A percentile compares a stretch with the other conserved stretches of the same genome.
Evolutionary conservation across 2,113 vertebrate genomes (phyloP).

Genomic region (Hepsetus odoe): DNA sequence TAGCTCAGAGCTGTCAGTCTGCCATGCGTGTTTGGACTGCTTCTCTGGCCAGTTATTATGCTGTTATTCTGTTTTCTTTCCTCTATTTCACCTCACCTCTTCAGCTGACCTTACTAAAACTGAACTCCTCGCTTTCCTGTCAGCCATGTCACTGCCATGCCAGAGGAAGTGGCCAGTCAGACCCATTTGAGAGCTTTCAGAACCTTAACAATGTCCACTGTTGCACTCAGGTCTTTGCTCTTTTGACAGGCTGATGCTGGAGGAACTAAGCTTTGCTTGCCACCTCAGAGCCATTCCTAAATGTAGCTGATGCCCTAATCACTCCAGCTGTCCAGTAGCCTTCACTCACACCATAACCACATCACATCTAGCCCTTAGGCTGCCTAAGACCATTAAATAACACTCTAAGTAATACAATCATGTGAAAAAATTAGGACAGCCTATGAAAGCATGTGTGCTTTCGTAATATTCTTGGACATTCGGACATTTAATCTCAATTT

Average conservation of each 20-base stretch:
- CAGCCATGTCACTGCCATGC: background rate
- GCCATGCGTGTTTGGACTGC: background rate
- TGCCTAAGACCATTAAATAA: background rate
- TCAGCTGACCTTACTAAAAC: background rate
- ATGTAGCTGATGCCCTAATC: no score
- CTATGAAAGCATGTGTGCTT: no score
- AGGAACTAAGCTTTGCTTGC: background rate
- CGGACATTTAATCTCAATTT: no score
- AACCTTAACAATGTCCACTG: background rate
- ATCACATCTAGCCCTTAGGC: background rate
- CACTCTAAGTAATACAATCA: no score
- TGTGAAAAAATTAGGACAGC: no score
- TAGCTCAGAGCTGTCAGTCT: background rate
- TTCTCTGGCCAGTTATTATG: background rate
- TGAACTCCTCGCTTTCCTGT: background rate
- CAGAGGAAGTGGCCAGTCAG: background rate
- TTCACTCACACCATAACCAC: background rate
- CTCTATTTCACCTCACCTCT: background rate
- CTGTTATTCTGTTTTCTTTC: conserved; percentile 17
- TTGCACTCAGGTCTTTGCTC: background rate
- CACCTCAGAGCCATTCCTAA: background rate
- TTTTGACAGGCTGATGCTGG: background rate
- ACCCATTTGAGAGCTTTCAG: background rate
- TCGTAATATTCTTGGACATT: no score
- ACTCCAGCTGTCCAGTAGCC: background rate